Evolutionary conservation across 2,888 invertebrate species (phyloP), one percentile per base, ranked within the genome.

Genomic region (Phytoseiulus persimilis): DNA sequence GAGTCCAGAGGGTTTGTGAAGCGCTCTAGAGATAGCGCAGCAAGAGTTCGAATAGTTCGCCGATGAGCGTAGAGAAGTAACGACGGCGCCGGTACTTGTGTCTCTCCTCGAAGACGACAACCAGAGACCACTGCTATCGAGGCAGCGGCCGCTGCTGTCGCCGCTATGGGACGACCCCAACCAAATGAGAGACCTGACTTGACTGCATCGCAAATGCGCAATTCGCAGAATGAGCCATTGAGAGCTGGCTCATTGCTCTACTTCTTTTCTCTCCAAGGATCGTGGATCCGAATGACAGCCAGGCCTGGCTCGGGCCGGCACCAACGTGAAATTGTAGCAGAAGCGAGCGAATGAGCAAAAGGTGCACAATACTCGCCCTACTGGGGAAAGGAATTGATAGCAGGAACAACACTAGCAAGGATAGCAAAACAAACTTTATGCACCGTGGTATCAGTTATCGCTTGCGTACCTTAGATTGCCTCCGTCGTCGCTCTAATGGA

Each of bases 181-280:
- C 65, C 65, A 65, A 65, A 65, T 65, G 65, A 65, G 65, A 65
- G 65, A 65, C 65, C 65, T 65, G 65, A 65, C 65, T 65, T 65
- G 65, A 65, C 65, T 65, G 65, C 65, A 65, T 65, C 65, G 65
- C 65, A 65, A 65, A 65, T 65, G 65, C 65, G 65, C 18, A 65
- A 65, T 65, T 65, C 65, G 65, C 65, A 18, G 65, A 65, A 65
- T 65, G 18, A 65, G 65, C 65, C 65, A 65, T 65, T 65, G 65
- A 65, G 65, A 65, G 65, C 65, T 65, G 65, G 65, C 65, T 65
- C 65, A 11, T 23, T 65, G 65, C 18, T 28, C 65, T 65, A 23
- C 28, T 65, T 65, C 65, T 65, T 65, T 65, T 65, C 65, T 23
- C 65, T 65, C 65, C 18, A 39, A 39, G 39, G 39, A 39, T 39